Conservation (phyloP, 1,140 invertebrate genomes). For the Macrobrachium rosenbergii region DNA sequence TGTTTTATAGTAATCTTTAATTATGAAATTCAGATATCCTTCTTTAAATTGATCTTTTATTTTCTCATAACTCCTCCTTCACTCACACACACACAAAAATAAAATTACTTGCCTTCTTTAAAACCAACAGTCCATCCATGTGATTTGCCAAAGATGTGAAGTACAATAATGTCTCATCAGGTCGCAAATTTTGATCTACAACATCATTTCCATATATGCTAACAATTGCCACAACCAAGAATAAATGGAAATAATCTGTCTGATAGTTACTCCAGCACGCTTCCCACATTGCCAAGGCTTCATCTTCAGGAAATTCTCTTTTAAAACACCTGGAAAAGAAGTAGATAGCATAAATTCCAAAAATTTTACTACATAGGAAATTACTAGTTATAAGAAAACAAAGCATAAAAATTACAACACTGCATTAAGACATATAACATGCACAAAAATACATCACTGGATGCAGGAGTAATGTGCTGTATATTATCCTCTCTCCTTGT, state of each 20-base stretch:
- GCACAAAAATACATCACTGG: too few species aligned
- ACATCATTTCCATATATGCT: slow-evolving; percentile 87
- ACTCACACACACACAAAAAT: not conserved
- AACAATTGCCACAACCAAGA: slow-evolving; percentile 91
- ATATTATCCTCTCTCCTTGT: too few species aligned
- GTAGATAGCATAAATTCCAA: not conserved
- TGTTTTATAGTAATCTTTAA: too few species aligned
- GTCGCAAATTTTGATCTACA: slow-evolving; percentile 90
- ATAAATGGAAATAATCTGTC: slow-evolving; percentile 93
- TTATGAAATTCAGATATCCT: not conserved
- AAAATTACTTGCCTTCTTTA: slow-evolving; percentile 79
- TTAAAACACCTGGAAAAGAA: slow-evolving; percentile 74
- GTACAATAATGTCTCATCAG: slow-evolving; percentile 96
- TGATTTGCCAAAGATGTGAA: slow-evolving; percentile 96
- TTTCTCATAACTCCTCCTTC: not conserved
- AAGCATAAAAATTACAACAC: too few species aligned
- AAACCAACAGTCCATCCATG: slow-evolving; percentile 92
- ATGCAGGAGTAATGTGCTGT: too few species aligned
- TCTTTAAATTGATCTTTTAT: not conserved
- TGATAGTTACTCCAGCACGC: slow-evolving; percentile 73
- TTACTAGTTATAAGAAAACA: too few species aligned
- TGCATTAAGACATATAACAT: too few species aligned
- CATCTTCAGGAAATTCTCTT: slow-evolving; percentile 73
- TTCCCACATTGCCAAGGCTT: slow-evolving; percentile 67
- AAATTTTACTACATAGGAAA: too few species aligned